A percentile compares a stretch with the other conserved stretches of the same genome.
Evolutionary conservation across 2,888 invertebrate species (phyloP).

Genomic region (Homarus gammarus): DNA sequence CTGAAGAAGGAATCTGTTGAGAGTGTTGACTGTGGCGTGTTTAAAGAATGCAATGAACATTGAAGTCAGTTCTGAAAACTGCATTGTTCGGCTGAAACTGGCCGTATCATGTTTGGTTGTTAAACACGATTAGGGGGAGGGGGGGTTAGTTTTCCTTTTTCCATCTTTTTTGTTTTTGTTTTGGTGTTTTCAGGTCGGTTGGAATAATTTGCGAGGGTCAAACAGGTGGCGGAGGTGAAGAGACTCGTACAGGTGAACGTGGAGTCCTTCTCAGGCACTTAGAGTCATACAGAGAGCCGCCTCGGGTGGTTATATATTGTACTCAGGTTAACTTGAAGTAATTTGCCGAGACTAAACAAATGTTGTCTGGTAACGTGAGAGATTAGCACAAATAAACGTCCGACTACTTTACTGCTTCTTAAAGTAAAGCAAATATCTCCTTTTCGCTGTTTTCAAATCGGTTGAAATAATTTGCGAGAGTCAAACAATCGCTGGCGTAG

Average conservation of each 20-base stretch:
- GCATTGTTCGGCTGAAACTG: constrained; percentile 66
- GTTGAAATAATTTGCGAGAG: neutral
- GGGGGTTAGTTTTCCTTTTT: constrained; percentile 28
- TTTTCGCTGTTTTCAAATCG: neutral
- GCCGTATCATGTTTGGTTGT: constrained; percentile 65
- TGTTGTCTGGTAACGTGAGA: no score
- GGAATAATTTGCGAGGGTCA: neutral
- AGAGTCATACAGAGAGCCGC: no score
- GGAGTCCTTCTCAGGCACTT: no score
- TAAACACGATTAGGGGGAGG: constrained; percentile 51
- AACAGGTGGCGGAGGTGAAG: neutral
- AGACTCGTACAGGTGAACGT: neutral
- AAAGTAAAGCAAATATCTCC: no score
- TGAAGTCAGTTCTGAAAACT: constrained; percentile 31
- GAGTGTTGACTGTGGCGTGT: constrained; percentile 58
- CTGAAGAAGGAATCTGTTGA: constrained; percentile 55
- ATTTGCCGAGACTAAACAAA: no score
- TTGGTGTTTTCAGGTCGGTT: neutral
- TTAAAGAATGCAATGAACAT: constrained; percentile 54
- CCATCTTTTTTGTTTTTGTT: neutral
- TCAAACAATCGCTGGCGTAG: no score
- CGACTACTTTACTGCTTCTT: no score
- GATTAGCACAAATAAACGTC: no score
- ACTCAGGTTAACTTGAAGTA: no score
- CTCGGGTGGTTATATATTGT: no score